Evolutionary conservation across 2,888 invertebrate species (phyloP).

Genomic region (Drosophila robusta): DNA sequence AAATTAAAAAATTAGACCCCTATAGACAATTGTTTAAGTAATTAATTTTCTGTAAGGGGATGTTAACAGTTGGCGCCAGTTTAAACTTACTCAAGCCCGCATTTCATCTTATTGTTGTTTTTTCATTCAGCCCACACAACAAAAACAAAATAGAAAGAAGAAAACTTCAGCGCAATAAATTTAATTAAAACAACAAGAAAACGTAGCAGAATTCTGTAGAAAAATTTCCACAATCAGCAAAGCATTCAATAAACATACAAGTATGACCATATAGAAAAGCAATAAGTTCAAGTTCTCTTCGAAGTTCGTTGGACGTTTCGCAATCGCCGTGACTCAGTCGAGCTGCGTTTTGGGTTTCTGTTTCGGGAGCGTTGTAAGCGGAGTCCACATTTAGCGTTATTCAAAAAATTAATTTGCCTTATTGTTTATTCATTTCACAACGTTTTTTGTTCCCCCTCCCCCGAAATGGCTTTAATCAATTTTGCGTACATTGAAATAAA

Average conservation of each 20-base stretch:
- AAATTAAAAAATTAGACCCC: conserved; percentile 1
- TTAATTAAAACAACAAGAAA: conserved; percentile 44
- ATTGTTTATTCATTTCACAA: conserved; percentile 66
- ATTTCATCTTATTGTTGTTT: conserved; percentile 25
- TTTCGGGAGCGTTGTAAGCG: conserved; percentile 18
- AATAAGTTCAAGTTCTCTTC: conserved; percentile 29
- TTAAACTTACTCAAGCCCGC: conserved; percentile 37
- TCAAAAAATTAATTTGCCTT: conserved; percentile 64
- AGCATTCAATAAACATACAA: conserved; percentile 17
- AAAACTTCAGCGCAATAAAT: conserved; percentile 31
- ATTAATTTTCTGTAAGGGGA: conserved; percentile 23
- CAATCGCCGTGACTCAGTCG: conserved; percentile 47
- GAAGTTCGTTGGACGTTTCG: conserved; percentile 24
- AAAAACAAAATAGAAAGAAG: conserved; percentile 3
- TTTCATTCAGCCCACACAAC: conserved; percentile 35
- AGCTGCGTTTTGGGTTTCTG: conserved; percentile 19
- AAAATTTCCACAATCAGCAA: conserved; percentile 45
- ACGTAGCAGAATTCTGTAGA: conserved; percentile 22
- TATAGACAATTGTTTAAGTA: conserved; percentile 22
- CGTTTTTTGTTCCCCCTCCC: conserved; percentile 15
- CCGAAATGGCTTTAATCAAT: conserved; percentile 32
- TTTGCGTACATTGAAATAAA: conserved; percentile 33
- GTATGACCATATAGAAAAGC: conserved; percentile 16
- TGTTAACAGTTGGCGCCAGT: conserved; percentile 13
- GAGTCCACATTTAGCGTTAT: conserved; percentile 26